Percentiles rank a stretch among this genome's conserved stretches.
Conservation (phyloP, 2,888 invertebrate genomes). For the Epirrhoe alternata region DNA sequence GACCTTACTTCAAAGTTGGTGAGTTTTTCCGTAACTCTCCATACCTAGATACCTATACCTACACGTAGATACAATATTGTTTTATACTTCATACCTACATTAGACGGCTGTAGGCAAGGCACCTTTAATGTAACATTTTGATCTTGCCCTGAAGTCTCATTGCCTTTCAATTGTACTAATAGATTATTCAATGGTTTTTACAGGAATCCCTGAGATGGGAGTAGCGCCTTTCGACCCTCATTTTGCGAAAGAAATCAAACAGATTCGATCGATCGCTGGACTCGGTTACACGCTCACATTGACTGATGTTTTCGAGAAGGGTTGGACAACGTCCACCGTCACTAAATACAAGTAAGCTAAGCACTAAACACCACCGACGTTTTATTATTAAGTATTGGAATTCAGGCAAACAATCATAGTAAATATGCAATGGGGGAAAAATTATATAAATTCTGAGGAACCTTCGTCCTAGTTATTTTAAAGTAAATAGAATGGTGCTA, state of each 20-base stretch:
- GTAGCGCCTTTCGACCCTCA: conserved; percentile 93
- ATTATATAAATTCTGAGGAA: no score
- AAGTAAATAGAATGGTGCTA: conserved; percentile 2
- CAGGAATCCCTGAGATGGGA: conserved; percentile 90
- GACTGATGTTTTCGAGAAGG: conserved; percentile 90
- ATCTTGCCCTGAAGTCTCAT: no score
- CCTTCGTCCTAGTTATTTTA: no score
- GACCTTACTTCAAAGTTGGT: conserved; percentile 90
- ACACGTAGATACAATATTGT: no score
- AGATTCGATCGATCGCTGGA: conserved; percentile 86
- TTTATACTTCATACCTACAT: no score
- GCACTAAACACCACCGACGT: no score
- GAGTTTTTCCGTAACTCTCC: conserved; percentile 41
- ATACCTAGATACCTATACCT: background rate
- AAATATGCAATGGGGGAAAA: no score
- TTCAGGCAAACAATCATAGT: no score
- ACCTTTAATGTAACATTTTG: no score
- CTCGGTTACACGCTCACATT: conserved; percentile 89
- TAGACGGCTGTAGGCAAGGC: no score
- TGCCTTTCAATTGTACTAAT: background rate
- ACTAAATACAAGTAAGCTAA: conserved; percentile 91
- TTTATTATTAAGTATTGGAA: no score
- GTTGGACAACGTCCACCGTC: conserved; percentile 91
- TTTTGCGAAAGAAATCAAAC: conserved; percentile 87
- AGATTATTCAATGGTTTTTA: conserved; percentile 15